These are phyloP conservation scores for Protonemura montana DNA, from an alignment of 2,888 invertebrate genomes.

Conservation along the genomic window DNA sequence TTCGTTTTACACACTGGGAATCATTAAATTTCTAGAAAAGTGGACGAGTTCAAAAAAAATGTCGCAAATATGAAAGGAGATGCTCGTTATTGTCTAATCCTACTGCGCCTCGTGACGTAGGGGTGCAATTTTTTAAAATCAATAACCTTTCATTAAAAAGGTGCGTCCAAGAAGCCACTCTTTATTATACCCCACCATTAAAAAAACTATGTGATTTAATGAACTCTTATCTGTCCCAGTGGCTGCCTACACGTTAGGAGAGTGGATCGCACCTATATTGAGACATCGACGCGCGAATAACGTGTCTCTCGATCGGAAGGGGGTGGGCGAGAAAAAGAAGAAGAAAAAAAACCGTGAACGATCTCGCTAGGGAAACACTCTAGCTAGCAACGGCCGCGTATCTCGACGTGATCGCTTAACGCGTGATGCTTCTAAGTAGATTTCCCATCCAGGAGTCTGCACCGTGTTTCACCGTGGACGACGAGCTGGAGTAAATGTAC, in stretches of 20 bases:
- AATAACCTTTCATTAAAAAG: neutral
- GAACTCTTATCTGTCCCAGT: neutral
- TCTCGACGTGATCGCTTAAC: slow-evolving; percentile 4
- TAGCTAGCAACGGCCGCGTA: neutral
- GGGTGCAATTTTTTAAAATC: neutral
- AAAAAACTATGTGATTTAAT: neutral
- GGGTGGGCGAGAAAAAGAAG: neutral
- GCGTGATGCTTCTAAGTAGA: neutral
- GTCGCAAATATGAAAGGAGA: too few relatives aligned
- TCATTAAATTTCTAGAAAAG: neutral
- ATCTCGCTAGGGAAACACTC: slow-evolving; percentile 7
- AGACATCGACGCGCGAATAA: neutral
- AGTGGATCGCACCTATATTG: slow-evolving; percentile 7
- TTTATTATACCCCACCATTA: neutral
- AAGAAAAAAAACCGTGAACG: neutral
- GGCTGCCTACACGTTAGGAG: neutral
- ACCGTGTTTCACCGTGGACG: neutral
- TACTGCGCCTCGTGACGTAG: neutral
- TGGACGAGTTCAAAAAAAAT: too few relatives aligned
- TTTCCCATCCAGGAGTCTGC: neutral
- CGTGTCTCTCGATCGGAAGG: neutral
- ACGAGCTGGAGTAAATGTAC: neutral
- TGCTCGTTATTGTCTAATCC: too few relatives aligned
- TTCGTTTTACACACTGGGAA: neutral
- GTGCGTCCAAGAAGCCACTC: neutral